phyloP scores from a whole-genome alignment of 2,113 vertebrate genomes.

The Brachypteracias leptosomus region DNA sequence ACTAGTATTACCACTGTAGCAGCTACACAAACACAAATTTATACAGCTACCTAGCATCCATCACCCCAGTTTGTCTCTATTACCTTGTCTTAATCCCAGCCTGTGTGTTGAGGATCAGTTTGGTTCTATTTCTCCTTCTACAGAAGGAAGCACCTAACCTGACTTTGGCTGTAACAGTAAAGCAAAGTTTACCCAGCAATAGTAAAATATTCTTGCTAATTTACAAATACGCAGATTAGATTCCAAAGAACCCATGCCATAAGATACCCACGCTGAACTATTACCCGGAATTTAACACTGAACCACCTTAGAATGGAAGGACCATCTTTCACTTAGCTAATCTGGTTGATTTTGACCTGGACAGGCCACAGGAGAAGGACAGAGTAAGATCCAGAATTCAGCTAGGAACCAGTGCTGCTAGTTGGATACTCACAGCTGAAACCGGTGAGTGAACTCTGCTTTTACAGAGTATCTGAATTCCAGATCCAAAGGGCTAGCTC shows the following conservation, averaged over 20 bases:
- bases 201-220: neutral
- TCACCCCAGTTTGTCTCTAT: neutral
- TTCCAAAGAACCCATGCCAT: neutral
- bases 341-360: neutral
- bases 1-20: neutral
- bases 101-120: neutral
- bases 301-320: neutral
- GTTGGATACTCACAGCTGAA: neutral
- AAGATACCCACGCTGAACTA: neutral
- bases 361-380: neutral
- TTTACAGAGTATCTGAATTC: neutral
- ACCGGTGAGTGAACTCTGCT: neutral
- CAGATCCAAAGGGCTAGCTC: neutral
- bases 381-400: neutral
- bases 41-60: neutral
- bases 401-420: neutral
- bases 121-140: neutral
- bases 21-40: no score
- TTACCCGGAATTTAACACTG: neutral
- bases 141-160: neutral
- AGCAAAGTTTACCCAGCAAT: neutral
- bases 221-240: neutral
- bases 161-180: neutral
- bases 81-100: neutral
- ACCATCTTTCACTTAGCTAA: neutral